Evolutionary conservation across 2,797 vertebrate genomes (phyloP).

Genomic region (Scarus forsteni): DNA sequence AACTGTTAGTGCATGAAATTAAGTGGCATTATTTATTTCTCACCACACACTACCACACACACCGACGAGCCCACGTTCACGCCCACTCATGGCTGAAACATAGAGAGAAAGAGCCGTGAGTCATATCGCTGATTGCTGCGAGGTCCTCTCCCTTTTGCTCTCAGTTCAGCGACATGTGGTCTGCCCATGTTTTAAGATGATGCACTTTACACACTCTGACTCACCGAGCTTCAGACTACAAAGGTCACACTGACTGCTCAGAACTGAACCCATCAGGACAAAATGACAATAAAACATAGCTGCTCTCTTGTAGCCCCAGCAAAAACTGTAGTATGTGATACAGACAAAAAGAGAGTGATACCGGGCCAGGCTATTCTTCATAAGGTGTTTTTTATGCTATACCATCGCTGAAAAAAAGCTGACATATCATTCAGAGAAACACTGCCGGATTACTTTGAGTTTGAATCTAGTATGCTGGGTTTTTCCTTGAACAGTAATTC

Average conservation of each 20-base stretch:
- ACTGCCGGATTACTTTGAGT: neutral
- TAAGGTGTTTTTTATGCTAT: neutral
- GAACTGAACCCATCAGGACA: constrained; percentile 53
- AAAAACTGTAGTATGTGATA: constrained; percentile 25
- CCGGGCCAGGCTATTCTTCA: constrained; percentile 14
- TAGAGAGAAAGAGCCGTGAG: constrained; percentile 66
- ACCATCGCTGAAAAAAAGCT: neutral
- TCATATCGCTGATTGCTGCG: constrained; percentile 59
- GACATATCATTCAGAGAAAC: constrained; percentile 3
- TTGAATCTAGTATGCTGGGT: constrained; percentile 14
- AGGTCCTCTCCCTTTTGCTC: constrained; percentile 65
- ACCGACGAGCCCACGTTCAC: constrained; percentile 14
- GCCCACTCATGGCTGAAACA: constrained; percentile 60
- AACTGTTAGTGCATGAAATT: constrained; percentile 5
- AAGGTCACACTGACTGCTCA: constrained; percentile 68
- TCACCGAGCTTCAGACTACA: constrained; percentile 54
- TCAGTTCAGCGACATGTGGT: constrained; percentile 61
- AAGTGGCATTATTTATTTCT: constrained; percentile 29
- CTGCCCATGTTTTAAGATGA: constrained; percentile 56
- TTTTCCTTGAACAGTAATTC: constrained; percentile 16
- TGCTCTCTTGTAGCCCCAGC: constrained; percentile 5
- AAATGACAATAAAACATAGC: constrained; percentile 11
- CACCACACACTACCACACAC: constrained; percentile 60
- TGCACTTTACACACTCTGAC: constrained; percentile 64
- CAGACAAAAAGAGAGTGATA: neutral